Base-by-base conservation (phyloP, 2,888 invertebrate species). In the Andrena minutula region DNA sequence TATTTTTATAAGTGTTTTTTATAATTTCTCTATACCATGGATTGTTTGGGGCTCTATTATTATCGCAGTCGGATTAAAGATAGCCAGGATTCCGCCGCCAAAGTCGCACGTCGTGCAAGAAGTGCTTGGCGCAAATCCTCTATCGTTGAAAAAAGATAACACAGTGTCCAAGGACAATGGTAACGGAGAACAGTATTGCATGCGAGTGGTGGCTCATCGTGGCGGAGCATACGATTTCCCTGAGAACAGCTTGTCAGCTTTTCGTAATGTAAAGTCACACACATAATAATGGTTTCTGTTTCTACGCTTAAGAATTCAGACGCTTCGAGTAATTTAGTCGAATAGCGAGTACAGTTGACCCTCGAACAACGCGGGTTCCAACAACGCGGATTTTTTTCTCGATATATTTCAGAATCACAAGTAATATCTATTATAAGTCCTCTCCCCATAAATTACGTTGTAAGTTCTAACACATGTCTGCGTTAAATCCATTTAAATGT, bases 191-290 rank as follows among this genome's bases (percentile, higher is more conserved):
- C 83, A 88, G 72, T 93, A 89, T 88, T 92, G 92, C 86, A 95
- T 96, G 88, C 95, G 94, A 90, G 95, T 96, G 61, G 95, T 97
- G 76, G 97, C 97, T 0, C 97, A 97, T 90, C 95, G 97, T 90
- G 97, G 97, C 4, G 97, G 96, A 12, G 96, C 95, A 1, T 94
- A 96, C 60, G 97, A 97, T 94, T 97, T 96, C 4, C 97, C 97
- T 0, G 97, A 97, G 94, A 97, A 97, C 93, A 97, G 96, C 84
- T 92, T 97, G 84, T 95, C 95, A 73, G 97, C 97, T 1, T 96
- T 97, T 88, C 95, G 95, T 94, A 95, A 96, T 93, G 96, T 96
- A 92, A 94, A 95, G 94, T 83, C 80, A 71, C 61, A 82, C 76
- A 68, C 65, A 69, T 83, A 66, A 73, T 80, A 60, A 53, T 20